phyloP scores from a whole-genome alignment of 2,113 vertebrate species.

The Ciconia stormi region DNA sequence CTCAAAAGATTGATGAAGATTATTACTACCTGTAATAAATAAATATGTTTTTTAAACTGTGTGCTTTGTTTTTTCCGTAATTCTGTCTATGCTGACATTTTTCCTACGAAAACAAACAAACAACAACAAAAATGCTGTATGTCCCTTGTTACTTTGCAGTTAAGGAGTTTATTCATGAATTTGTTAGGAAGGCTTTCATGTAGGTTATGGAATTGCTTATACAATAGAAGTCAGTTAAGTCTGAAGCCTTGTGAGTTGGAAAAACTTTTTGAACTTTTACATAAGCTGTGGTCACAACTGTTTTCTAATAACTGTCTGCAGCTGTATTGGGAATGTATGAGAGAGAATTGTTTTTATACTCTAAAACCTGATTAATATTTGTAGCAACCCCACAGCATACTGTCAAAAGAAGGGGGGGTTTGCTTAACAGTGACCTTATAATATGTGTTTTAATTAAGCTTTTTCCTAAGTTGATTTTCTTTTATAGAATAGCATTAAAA shows the following conservation, averaged over 20 bases:
- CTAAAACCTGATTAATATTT: not conserved
- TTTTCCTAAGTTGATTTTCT: not conserved
- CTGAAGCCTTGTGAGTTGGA: not conserved
- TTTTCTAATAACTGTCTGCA: not conserved
- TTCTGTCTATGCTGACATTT: not conserved
- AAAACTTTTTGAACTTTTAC: not conserved
- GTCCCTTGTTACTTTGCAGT: not conserved
- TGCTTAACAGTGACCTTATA: not conserved
- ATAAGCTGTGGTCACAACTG: not conserved
- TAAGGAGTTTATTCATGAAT: not conserved
- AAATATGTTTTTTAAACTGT: not conserved
- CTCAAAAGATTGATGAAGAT: not conserved
- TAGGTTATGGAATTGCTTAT: not conserved
- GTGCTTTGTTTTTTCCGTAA: not conserved
- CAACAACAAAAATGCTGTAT: not conserved
- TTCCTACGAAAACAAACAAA: not conserved
- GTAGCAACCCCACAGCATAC: not conserved
- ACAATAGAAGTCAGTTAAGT: not conserved
- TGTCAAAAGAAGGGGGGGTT: not conserved
- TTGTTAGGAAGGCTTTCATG: not conserved
- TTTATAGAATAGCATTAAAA: not conserved
- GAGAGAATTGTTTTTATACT: not conserved
- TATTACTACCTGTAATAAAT: not conserved
- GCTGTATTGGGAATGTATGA: not conserved
- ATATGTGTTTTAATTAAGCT: not conserved